Base-by-base conservation (phyloP, 2,113 vertebrate species). In the Hystrix cristata region DNA sequence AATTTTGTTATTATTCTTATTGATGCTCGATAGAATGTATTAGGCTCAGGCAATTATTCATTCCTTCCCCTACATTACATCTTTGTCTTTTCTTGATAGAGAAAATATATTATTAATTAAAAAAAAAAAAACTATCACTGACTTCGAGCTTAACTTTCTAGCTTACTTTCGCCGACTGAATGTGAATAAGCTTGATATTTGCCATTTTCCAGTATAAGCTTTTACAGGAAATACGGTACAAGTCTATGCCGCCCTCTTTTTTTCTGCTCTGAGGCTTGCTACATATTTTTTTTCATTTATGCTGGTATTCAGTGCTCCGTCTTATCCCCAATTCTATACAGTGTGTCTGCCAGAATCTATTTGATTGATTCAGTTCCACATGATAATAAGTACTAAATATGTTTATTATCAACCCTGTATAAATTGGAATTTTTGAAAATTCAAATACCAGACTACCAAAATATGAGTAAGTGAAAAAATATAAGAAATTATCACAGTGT, bases 291-390 rank as follows among this genome's bases (percentile, higher is more conserved):
- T 62, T 62, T 62, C 60, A 38, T 31, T 59, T 85, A 57, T 16
- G 27, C 48, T 85, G 19, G 53, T 27, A 27, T 19, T 79, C 23
- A 21, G 38, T 16, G 11, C 34, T 29, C 5, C 1, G 21, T 6
- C 2, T 3, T 1, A 8, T 11, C 0, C 7, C 21, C 31, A 69
- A 2, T 31, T 13, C 27, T 12, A 25, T 21, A 29, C 16, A 16
- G 38, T 59, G 3, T 59, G 38, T 60, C 21, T 43, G 9, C 16
- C 15, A 43, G 14, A 57, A 60, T 29, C 19, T 34, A 55, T 59
- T 83, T 59, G 57, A 79, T 6, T 87, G n/a, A 67, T 59, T 25
- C 71, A 8, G 14, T 23, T 15, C 15, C 5, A 34, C 14, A 67
- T 21, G 0, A 43, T 10, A 19, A 4, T 10, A 92, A 34, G 12